Percentiles rank a stretch among this genome's conserved stretches.
phyloP scores from a whole-genome alignment of 2,797 vertebrate genomes.

The Acropternis orthonyx region DNA sequence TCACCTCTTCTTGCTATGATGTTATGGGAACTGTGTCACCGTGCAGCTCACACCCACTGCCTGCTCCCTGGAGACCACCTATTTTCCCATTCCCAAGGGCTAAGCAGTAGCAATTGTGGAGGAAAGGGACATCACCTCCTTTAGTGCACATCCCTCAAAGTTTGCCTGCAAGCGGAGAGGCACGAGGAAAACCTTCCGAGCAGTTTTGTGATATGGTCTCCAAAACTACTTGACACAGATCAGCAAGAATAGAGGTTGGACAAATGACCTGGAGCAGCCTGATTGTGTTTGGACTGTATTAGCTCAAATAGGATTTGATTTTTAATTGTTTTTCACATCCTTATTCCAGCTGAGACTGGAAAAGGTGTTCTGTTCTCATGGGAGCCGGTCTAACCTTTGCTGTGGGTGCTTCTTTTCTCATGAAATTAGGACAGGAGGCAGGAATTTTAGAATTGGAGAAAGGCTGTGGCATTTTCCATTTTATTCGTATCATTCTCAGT shows the following conservation, averaged over 20 bases:
- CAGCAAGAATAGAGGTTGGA: not conserved
- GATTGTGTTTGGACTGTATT: not conserved
- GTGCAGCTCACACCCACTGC: not conserved
- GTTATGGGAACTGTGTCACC: not conserved
- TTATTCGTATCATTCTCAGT: not conserved
- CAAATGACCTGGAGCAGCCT: not conserved
- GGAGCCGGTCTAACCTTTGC: not conserved
- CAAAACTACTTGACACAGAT: not conserved
- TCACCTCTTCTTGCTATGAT: not conserved
- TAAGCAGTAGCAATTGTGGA: not conserved
- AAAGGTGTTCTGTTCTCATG: not conserved
- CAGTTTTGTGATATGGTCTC: not conserved
- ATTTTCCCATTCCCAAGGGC: not conserved
- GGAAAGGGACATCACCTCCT: not conserved
- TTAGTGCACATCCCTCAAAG: not conserved
- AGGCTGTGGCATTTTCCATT: not conserved
- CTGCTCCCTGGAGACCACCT: not conserved
- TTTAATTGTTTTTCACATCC: not conserved
- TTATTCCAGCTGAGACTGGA: not conserved
- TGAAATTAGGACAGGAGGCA: not conserved
- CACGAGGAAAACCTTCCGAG: not conserved
- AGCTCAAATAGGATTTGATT: not conserved
- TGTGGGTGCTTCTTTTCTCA: not conserved
- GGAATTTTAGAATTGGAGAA: not conserved
- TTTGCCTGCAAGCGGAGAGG: not conserved